Percentiles rank a stretch among this genome's conserved stretches.
phyloP scores from a whole-genome alignment of 2,113 vertebrate genomes.

The Tragelaphus strepsiceros region DNA sequence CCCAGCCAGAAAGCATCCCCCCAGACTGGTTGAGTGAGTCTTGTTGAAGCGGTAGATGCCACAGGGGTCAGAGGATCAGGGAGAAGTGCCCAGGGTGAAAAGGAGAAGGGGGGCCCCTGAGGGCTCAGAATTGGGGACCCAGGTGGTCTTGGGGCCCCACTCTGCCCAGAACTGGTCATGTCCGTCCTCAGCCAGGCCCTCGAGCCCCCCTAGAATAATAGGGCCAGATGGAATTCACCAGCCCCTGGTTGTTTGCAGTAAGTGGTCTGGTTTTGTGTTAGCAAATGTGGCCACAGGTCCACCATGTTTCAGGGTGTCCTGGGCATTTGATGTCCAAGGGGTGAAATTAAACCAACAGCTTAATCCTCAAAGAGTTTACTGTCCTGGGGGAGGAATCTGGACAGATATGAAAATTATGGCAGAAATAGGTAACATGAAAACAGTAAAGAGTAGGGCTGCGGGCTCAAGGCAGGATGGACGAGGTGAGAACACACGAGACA shows the following conservation, averaged over 20 bases:
- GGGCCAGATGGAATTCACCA: neutral
- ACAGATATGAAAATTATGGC: neutral
- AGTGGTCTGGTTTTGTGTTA: neutral
- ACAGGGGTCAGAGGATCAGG: neutral
- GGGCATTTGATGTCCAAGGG: neutral
- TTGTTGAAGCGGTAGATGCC: neutral
- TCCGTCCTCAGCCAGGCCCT: neutral
- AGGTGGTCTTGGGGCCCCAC: neutral
- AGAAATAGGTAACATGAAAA: neutral
- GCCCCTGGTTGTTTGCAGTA: neutral
- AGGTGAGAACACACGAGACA: fast-evolving
- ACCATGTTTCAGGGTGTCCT: neutral
- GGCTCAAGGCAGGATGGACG: fast-evolving
- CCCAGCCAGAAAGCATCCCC: neutral
- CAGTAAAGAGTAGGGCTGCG: fast-evolving
- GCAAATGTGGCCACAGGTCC: neutral
- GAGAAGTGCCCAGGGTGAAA: neutral
- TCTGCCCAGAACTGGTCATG: neutral
- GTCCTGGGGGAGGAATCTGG: neutral
- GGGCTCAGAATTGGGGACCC: neutral
- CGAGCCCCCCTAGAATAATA: no score
- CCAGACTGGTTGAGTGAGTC: neutral
- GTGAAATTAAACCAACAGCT: neutral
- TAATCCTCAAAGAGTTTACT: neutral
- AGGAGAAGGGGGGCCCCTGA: neutral